Evolutionary conservation across 2,797 vertebrate genomes (phyloP).

Genomic region (Microhierax caerulescens): DNA sequence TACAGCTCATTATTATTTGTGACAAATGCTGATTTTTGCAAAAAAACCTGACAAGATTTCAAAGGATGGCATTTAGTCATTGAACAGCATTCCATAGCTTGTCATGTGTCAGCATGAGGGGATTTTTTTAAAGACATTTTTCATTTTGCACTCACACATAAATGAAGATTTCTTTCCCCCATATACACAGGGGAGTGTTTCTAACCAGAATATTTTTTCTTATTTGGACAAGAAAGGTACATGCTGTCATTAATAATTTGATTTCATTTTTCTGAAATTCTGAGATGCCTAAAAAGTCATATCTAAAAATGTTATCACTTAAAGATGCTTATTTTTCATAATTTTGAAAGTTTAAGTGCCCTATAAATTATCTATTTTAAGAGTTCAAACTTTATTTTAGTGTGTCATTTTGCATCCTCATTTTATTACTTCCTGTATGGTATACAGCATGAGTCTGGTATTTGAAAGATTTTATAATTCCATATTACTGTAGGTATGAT

Average conservation of each 20-base stretch:
- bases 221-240: neutral
- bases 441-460: neutral
- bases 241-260: neutral
- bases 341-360: neutral
- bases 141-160: neutral
- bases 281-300: neutral
- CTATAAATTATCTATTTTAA: neutral
- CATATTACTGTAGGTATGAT: neutral
- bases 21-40: neutral
- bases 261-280: neutral
- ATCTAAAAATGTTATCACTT: neutral
- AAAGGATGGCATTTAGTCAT: neutral
- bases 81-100: neutral
- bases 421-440: neutral
- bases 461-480: neutral
- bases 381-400: neutral
- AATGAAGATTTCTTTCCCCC: neutral
- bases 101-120: neutral
- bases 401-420: neutral
- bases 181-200: neutral
- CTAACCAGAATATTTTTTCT: neutral
- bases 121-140: neutral
- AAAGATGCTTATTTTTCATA: neutral
- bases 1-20: neutral
- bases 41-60: neutral